These are phyloP conservation scores for Sardinella longiceps DNA, from an alignment of 2,797 vertebrate species.

Conservation along the genomic window DNA sequence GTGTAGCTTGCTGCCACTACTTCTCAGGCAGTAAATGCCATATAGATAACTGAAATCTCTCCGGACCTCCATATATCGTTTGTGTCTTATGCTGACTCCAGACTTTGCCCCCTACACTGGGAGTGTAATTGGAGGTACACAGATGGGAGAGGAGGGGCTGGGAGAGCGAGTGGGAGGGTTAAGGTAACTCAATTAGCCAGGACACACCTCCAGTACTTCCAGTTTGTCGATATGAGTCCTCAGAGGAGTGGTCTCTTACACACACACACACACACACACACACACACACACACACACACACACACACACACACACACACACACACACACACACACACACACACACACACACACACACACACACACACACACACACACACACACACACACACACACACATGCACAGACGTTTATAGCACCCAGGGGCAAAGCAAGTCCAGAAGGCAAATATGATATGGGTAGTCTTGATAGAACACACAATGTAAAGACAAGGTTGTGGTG, in stretches of 20 bases:
- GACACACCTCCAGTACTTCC: not conserved
- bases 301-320: not conserved
- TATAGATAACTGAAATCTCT: conserved; percentile 69
- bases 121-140: conserved; percentile 70
- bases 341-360: not conserved
- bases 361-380: not conserved
- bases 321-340: not conserved
- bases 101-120: conserved; percentile 71
- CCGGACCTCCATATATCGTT: too few relatives aligned
- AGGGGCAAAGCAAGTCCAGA: too few relatives aligned
- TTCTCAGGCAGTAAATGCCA: conserved; percentile 73
- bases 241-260: not conserved
- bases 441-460: too few relatives aligned
- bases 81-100: conserved; percentile 72
- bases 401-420: too few relatives aligned
- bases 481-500: not conserved
- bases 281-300: not conserved
- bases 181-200: conserved; percentile 8
- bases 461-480: not conserved
- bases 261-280: not conserved
- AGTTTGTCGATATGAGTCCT: not conserved
- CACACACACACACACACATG: not conserved
- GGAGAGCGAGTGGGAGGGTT: not conserved
- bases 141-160: conserved; percentile 39
- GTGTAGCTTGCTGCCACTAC: conserved; percentile 65